phyloP scores from a whole-genome alignment of 2,888 invertebrate species.

The Chymomyza caudatula region DNA sequence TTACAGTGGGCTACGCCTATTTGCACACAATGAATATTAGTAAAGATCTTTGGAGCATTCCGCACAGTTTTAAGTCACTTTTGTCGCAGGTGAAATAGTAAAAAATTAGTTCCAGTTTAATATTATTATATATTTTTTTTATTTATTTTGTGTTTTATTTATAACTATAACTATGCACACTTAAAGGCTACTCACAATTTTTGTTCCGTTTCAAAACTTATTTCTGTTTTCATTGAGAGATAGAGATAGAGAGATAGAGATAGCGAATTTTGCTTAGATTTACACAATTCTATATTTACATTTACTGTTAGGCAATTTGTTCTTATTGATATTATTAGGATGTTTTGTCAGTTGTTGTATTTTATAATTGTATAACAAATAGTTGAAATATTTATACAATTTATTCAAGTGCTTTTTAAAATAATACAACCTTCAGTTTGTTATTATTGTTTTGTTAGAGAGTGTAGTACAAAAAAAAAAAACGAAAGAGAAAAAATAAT shows the following conservation, averaged over 20 bases:
- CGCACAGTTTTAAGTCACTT: too few relatives aligned
- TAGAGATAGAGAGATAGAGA: background rate
- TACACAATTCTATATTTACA: background rate
- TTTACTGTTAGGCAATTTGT: background rate
- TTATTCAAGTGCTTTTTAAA: conserved; percentile 44
- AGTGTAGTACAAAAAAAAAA: background rate
- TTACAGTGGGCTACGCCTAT: too few relatives aligned
- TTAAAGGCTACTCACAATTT: conserved; percentile 65
- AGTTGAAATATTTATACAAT: conserved; percentile 2
- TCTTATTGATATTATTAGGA: conserved; percentile 10
- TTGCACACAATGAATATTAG: too few relatives aligned
- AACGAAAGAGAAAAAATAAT: background rate
- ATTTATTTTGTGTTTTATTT: conserved; percentile 37
- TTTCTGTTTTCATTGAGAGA: conserved; percentile 2
- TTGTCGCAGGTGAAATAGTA: too few relatives aligned
- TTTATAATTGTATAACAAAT: conserved; percentile 1
- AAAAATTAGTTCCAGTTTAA: background rate
- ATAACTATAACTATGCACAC: conserved; percentile 65
- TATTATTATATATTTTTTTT: conserved; percentile 15
- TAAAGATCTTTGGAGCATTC: too few relatives aligned
- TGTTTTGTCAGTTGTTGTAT: conserved; percentile 25
- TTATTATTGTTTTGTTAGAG: conserved; percentile 23
- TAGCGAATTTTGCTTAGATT: background rate
- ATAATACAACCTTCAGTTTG: conserved; percentile 62
- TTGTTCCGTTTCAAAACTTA: conserved; percentile 30